Evolutionary conservation across 2,113 vertebrate genomes (phyloP), one percentile per base, ranked within the genome.

Genomic region (Poicephalus meyeri): DNA sequence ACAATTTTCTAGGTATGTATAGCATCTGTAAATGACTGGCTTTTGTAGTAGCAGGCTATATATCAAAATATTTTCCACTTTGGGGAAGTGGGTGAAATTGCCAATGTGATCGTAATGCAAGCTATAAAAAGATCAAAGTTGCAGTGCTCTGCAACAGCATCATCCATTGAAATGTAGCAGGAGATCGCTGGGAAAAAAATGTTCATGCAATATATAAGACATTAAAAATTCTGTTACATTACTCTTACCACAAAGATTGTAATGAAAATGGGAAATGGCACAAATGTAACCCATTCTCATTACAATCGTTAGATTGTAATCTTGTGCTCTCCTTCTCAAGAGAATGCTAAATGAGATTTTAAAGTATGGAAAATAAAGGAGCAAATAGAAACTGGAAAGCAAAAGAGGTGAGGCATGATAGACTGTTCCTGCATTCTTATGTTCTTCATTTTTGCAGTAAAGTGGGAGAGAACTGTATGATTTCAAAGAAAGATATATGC

Each of bases 331-430:
- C 96, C 94, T 96, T 96, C 98, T 98, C 98, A 94, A 96, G 98
- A 98, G 98, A 97, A 98, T 97, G 97, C 97, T 98, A 98, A 98
- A 98, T 98, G 98, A 98, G 98, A 97, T 98, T 98, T 98, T 98
- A 98, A 98, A 98, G 97, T 97, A 98, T 97, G 97, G 97, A 97
- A 97, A 98, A 98, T 98, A 97, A 98, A 98, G 95, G 95, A 97
- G 95, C 96, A 97, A 98, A 97, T 97, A 97, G 98, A 98, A 98
- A 97, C 93, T 98, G 94, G 93, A 97, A 98, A 98, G 97, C 95
- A 95, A 94, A 97, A 94, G 97, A 97, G 93, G 97, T 95, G 93
- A 97, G 70, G 96, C 88, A 97, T 95, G 97, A 97, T 97, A 97
- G 97, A 98, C 95, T 97, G 95, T 72, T 91, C 92, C 81, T 84